Conservation (phyloP, 2,113 vertebrate species). For the Anarrhichthys ocellatus region DNA sequence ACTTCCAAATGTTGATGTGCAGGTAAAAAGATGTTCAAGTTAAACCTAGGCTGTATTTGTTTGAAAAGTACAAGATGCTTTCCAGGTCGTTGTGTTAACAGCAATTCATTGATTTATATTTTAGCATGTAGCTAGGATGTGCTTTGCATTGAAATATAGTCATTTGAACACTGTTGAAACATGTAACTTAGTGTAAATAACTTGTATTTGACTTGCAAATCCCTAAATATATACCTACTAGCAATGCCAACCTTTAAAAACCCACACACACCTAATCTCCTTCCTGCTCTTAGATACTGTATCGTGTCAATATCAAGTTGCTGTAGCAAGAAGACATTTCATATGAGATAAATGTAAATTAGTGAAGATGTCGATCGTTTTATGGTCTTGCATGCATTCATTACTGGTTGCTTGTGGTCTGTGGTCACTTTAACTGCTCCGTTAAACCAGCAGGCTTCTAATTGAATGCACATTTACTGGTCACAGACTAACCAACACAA, state of each 20-base stretch:
- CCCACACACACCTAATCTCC: neutral
- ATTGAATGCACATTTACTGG: slow-evolving; percentile 6
- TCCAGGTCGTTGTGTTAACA: neutral
- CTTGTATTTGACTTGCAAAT: neutral
- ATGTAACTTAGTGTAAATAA: neutral
- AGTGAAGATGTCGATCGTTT: neutral
- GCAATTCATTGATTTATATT: neutral
- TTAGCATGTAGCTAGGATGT: neutral
- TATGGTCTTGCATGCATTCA: neutral
- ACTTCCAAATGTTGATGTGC: neutral
- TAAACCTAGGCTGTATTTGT: neutral
- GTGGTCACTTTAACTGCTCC: slow-evolving; percentile 10
- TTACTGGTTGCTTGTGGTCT: neutral
- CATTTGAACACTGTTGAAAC: neutral
- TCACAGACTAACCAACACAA: slow-evolving; percentile 33
- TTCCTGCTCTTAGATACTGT: neutral
- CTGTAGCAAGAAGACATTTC: neutral
- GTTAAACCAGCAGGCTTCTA: slow-evolving; percentile 25
- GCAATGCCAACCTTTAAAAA: neutral
- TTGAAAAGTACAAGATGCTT: neutral
- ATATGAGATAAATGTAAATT: neutral
- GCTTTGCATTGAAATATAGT: neutral
- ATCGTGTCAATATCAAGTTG: neutral
- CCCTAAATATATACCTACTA: neutral
- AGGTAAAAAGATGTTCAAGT: neutral